Evolutionary conservation across 2,888 invertebrate species (phyloP), one percentile per base, ranked within the genome.

Genomic region (Cosmia pyralina): DNA sequence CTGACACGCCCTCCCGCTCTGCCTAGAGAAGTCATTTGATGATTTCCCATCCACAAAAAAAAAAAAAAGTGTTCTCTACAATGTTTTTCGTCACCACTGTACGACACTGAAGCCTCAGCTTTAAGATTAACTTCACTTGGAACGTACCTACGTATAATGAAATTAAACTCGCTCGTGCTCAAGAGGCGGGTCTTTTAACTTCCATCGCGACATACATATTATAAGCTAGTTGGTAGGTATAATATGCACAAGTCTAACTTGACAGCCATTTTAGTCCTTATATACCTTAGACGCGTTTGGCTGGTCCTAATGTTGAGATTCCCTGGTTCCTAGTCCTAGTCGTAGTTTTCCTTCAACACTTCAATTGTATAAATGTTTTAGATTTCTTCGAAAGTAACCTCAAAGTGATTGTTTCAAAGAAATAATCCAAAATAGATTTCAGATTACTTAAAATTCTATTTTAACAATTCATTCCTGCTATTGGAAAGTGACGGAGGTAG

Each of bases 351-450:
- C 7, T 55, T 53, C 34, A 58, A 63, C 15, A 34, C 38, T 50
- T 58, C 8, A 38, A 69, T 28, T 6, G n/a, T 17, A 46, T 19
- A 34, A 41, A 59, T 34, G 17, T 44, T 38, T 38, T 5, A 63
- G 11, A 13, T 13, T 69, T 75, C 60, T 34, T 34, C 38, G 69
- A 69, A 44, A 28, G 4, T 48, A 17, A 55, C 44, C 13, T 52
- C 17, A 50, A 2, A 34, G 15, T 46, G 41, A 0, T 13, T 44
- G 8, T 28, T 71, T 77, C 71, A 17, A 22, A 46, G 82, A 82
- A 81, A 70, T 66, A 55, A 79, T 76, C 15, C 13, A 50, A 82
- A 77, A 64, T 64, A 19, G 53, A 76, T 82, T 82, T 82, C 17
- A 34, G 66, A 55, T 53, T 22, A 52, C 52, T 46, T 66, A 10